Percentiles rank a stretch among this genome's conserved stretches.
Conservation (phyloP, 1,140 invertebrate species). For the Euwallacea fornicatus region DNA sequence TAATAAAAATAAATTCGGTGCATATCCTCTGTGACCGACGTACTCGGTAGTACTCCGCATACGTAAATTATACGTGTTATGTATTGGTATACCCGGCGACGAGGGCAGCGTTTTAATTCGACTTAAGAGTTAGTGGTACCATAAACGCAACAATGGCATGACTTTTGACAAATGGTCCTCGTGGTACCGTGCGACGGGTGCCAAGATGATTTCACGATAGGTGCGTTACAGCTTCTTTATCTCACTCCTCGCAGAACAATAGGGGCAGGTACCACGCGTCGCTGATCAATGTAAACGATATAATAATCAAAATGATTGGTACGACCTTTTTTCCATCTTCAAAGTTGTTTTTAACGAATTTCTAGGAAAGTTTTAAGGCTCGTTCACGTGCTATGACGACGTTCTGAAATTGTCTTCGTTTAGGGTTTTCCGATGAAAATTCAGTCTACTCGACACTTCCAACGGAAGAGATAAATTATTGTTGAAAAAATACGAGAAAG, state of each 20-base stretch:
- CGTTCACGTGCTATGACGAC: too few relatives aligned
- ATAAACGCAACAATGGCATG: background rate
- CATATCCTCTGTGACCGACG: slow-evolving; percentile 3
- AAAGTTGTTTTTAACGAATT: too few relatives aligned
- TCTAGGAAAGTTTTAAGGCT: too few relatives aligned
- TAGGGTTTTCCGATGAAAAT: too few relatives aligned
- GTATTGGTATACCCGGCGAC: background rate
- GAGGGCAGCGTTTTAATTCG: slow-evolving; percentile 5
- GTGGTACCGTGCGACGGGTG: background rate
- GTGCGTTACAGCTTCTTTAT: slow-evolving; percentile 1
- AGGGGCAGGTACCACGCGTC: slow-evolving; percentile 1
- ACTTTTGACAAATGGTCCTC: background rate
- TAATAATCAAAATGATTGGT: too few relatives aligned
- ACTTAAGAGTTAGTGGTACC: background rate
- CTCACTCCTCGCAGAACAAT: background rate
- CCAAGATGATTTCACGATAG: slow-evolving; percentile 4
- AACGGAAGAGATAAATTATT: too few relatives aligned
- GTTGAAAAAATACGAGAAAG: too few relatives aligned
- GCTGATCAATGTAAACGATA: background rate
- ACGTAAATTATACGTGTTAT: background rate
- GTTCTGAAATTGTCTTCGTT: too few relatives aligned
- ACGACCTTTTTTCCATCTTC: too few relatives aligned
- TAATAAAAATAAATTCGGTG: slow-evolving; percentile 17
- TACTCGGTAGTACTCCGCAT: slow-evolving; percentile 11
- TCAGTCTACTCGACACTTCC: too few relatives aligned